Base-by-base conservation (phyloP, 2,888 invertebrate genomes). In the Ormyrus pomaceus region DNA sequence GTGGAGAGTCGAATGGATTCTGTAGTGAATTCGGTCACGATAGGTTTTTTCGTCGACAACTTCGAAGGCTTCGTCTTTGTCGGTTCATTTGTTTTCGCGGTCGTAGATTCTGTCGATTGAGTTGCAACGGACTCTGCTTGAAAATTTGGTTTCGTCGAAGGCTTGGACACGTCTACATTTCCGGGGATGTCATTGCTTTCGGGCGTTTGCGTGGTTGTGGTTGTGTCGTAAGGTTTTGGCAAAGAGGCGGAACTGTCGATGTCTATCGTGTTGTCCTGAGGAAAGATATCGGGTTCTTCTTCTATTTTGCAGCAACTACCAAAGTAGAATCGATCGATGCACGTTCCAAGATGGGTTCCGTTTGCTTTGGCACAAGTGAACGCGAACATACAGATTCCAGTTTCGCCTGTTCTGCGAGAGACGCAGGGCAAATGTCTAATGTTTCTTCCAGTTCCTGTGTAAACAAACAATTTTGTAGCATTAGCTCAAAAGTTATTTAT, bases 341-440 rank as follows among this genome's bases (percentile, higher is more conserved):
- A 98, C 1, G 97, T 97, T 51, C 97, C 97, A 84, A 98, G 92
- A 87, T 98, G 97, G 0, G 97, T 95, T 61, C 98, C 98, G 89
- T 97, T 97, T 81, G 95, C 94, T 92, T 97, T 96, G 66, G 96
- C 93, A 89, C 97, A 98, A 87, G 97, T 96, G 91, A 97, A 97
- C 81, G 97, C 97, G 89, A 98, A 98, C 98, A 98, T 98, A 88
- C 98, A 98, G 0, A 96, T 93, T 0, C 98, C 97, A 82, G 95
- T 95, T 84, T 95, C 94, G 55, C 94, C 95, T 51, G 95, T 94
- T 88, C 94, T 94, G 88, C 96, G 93, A 78, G 96, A 96, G 89
- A 96, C 94, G 91, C 98, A 98, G 50, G 97, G 96, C 86, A 97
- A 92, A 88, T 97, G 96, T 88, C 97, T 93, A 89, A 98, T 97